phyloP scores from a whole-genome alignment of 2,113 vertebrate species.

The Azemiops feae region DNA sequence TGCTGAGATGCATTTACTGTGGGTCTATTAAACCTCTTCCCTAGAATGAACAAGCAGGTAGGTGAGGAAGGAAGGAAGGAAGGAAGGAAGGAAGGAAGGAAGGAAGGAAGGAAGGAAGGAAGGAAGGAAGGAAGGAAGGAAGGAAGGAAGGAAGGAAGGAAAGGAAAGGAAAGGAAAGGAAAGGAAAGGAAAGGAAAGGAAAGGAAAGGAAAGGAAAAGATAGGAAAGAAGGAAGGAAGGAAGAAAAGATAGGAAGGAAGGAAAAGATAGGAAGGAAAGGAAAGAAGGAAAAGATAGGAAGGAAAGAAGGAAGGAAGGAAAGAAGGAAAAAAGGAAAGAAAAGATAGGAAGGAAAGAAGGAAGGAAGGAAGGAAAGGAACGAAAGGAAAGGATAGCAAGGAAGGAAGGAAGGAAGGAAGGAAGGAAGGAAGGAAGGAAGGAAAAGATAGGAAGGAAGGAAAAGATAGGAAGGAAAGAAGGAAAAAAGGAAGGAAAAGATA shows the following conservation, averaged over 20 bases:
- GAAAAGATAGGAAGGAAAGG: constrained; percentile 34
- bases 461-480: too few relatives aligned
- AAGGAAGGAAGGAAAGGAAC: too few relatives aligned
- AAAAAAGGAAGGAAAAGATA: too few relatives aligned
- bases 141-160: neutral
- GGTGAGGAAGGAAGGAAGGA: neutral
- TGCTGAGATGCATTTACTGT: constrained; percentile 51
- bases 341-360: too few relatives aligned
- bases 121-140: neutral
- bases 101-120: neutral
- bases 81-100: neutral
- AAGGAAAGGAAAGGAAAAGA: too few relatives aligned
- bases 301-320: constrained; percentile 5
- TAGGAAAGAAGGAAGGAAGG: too few relatives aligned
- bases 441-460: too few relatives aligned
- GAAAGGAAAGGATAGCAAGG: too few relatives aligned
- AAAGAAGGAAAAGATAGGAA: neutral
- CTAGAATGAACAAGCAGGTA: constrained; percentile 44
- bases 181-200: too few relatives aligned
- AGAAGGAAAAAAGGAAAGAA: neutral
- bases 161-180: neutral
- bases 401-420: too few relatives aligned
- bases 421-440: too few relatives aligned
- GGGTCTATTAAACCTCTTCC: constrained; percentile 62
- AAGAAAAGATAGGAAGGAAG: too few relatives aligned